phyloP scores from a whole-genome alignment of 2,113 vertebrate species.

The Apaloderma vittatum region DNA sequence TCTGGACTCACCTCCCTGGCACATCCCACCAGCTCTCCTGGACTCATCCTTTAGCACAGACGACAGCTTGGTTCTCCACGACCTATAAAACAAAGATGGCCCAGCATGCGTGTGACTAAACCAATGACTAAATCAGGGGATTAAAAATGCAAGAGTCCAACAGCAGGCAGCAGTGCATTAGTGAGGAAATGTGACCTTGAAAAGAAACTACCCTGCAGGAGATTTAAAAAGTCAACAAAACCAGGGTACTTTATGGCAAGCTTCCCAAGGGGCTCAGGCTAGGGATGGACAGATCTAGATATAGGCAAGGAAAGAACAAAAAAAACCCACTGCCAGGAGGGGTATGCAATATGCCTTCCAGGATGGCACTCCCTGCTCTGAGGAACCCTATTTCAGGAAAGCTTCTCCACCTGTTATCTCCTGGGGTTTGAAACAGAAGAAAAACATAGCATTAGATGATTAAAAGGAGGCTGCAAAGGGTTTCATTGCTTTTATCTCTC shows the following conservation, averaged over 20 bases:
- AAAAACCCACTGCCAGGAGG: neutral
- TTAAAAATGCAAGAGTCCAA: neutral
- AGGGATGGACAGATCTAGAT: neutral
- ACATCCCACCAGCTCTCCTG: neutral
- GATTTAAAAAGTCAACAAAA: neutral
- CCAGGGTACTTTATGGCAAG: neutral
- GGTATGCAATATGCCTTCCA: neutral
- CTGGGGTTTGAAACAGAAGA: neutral
- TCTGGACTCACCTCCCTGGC: neutral
- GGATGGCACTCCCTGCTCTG: neutral
- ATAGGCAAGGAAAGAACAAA: neutral
- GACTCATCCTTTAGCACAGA: neutral
- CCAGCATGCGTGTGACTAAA: neutral
- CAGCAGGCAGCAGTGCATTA: fast-evolving
- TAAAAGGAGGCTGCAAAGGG: neutral
- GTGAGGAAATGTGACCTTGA: neutral
- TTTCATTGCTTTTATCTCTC: neutral
- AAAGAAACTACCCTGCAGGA: neutral
- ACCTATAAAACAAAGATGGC: neutral
- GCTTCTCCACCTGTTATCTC: neutral
- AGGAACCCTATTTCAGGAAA: neutral
- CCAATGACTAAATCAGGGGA: neutral
- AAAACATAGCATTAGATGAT: neutral
- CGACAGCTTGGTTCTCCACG: neutral
- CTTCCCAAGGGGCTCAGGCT: neutral